Conservation (phyloP, 2,888 invertebrate genomes). For the Polyommatus iphigenia region DNA sequence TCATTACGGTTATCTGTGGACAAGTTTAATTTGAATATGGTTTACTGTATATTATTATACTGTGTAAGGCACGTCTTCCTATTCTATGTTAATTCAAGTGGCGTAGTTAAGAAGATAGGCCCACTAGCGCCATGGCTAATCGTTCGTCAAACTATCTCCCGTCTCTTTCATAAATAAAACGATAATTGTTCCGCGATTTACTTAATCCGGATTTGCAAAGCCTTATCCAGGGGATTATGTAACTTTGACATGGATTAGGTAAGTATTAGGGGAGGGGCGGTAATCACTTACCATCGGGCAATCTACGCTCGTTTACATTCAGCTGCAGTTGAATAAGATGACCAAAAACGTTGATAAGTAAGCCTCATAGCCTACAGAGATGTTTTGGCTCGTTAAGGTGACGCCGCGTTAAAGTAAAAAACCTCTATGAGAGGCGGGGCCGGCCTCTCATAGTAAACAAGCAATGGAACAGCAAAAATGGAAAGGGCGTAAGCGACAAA, state of each 20-base stretch:
- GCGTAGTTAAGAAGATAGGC: not conserved
- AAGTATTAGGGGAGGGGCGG: not conserved
- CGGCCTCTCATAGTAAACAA: no score
- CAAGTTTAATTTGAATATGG: no score
- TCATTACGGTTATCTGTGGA: no score
- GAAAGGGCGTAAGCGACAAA: no score
- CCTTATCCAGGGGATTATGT: not conserved
- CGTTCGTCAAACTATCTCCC: not conserved
- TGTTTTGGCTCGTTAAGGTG: no score
- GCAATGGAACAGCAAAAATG: no score
- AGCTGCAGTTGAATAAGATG: no score
- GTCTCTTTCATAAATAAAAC: not conserved
- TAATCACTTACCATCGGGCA: not conserved
- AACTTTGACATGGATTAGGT: not conserved
- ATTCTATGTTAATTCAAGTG: conserved; percentile 11
- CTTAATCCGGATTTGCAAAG: not conserved
- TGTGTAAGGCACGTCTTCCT: not conserved
- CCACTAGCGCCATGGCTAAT: not conserved
- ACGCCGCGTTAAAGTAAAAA: no score
- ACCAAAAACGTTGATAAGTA: no score
- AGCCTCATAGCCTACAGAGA: no score
- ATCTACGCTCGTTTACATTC: not conserved
- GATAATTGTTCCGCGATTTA: not conserved
- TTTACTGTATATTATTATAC: no score
- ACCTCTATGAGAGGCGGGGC: no score